These are phyloP conservation scores for Hyphantria cunea DNA, from an alignment of 1,140 invertebrate species.

Conservation along the genomic window DNA sequence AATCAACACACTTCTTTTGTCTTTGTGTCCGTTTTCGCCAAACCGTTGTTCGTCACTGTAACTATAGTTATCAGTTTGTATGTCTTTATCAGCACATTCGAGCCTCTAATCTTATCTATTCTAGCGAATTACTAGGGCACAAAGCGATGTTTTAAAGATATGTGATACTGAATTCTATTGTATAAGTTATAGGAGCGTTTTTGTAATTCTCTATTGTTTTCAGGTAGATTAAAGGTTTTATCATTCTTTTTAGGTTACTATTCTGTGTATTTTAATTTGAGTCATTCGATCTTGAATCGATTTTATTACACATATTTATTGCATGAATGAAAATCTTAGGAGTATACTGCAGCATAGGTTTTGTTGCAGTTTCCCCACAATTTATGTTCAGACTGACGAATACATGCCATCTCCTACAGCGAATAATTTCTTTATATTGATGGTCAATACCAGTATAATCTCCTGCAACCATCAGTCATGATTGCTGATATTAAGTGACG, in stretches of 20 bases:
- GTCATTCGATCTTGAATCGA: conserved; percentile 6
- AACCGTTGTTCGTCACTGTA: conserved; percentile 56
- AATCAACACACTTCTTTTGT: conserved; percentile 45
- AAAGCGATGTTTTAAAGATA: conserved; percentile 38
- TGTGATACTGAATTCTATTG: conserved; percentile 5
- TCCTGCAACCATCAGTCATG: no score
- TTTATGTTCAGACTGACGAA: no score
- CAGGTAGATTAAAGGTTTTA: conserved; percentile 19
- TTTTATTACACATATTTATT: neutral
- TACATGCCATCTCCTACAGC: no score
- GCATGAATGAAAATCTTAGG: neutral
- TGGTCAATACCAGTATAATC: no score
- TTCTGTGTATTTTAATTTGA: conserved; percentile 27
- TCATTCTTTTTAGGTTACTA: conserved; percentile 26
- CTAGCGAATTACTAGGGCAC: conserved; percentile 72
- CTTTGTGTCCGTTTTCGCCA: conserved; percentile 56
- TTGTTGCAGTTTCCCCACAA: no score
- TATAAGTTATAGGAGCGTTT: conserved; percentile 1
- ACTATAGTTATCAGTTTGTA: conserved; percentile 56
- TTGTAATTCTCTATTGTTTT: conserved; percentile 12
- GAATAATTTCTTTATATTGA: no score
- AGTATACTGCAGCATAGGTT: no score
- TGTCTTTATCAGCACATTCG: conserved; percentile 52
- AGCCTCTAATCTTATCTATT: conserved; percentile 67
- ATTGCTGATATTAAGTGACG: no score